These are phyloP conservation scores for Cheilinus undulatus DNA, from an alignment of 2,113 vertebrate genomes.

Conservation along the genomic window DNA sequence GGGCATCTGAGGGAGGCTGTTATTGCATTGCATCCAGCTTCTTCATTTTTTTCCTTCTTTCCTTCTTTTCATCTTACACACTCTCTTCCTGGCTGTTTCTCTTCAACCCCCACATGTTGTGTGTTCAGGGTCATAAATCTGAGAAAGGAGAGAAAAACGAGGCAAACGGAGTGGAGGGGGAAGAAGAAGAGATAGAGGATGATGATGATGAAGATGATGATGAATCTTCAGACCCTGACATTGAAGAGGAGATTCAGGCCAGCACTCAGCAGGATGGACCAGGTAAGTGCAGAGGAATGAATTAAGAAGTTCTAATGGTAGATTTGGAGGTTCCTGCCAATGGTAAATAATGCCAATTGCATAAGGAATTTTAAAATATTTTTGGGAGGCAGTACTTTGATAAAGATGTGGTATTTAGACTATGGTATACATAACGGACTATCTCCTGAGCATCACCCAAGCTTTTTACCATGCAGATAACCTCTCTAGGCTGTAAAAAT, in stretches of 20 bases:
- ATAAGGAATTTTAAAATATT: too few relatives aligned
- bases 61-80: too few relatives aligned
- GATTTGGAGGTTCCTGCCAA: too few relatives aligned
- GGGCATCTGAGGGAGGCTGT: too few relatives aligned
- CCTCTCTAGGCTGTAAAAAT: too few relatives aligned
- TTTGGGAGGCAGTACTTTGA: too few relatives aligned
- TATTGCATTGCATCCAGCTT: not conserved
- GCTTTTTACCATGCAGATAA: too few relatives aligned
- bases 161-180: constrained; percentile 40
- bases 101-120: not conserved
- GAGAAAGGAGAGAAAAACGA: constrained; percentile 51
- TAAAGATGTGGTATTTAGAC: too few relatives aligned
- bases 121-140: constrained; percentile 40
- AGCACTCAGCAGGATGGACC: constrained; percentile 75
- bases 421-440: too few relatives aligned
- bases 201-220: constrained; percentile 84
- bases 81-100: not conserved
- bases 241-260: constrained; percentile 86
- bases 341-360: too few relatives aligned
- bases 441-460: too few relatives aligned
- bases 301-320: too few relatives aligned
- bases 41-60: not conserved
- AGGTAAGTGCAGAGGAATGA: constrained; percentile 58
- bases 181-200: constrained; percentile 44
- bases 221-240: constrained; percentile 85